These are phyloP conservation scores for Apodemus agrarius DNA, from an alignment of 2,797 vertebrate genomes.

Conservation along the genomic window DNA sequence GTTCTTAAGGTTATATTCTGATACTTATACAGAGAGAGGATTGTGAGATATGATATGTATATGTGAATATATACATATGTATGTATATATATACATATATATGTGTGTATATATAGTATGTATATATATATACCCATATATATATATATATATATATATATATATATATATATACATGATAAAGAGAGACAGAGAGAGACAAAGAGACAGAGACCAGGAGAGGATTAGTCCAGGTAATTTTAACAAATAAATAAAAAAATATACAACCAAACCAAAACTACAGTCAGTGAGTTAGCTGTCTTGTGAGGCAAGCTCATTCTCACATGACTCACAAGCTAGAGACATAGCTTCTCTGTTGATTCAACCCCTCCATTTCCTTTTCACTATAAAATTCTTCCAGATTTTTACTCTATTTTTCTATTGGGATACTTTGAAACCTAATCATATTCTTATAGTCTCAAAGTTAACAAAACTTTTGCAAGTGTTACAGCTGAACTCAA, in stretches of 20 bases:
- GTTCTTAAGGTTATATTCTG: no score
- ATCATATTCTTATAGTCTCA: neutral
- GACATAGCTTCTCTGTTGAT: neutral
- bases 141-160: no score
- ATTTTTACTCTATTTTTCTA: neutral
- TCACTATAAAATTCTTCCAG: neutral
- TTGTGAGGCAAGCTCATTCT: neutral
- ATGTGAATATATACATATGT: neutral
- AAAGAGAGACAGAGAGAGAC: neutral
- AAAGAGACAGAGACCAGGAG: neutral
- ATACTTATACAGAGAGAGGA: no score
- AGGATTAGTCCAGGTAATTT: neutral
- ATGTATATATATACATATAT: no score
- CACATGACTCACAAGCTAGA: neutral
- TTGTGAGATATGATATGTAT: no score
- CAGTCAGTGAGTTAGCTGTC: neutral
- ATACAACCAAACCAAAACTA: neutral
- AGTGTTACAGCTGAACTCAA: neutral
- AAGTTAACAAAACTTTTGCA: neutral
- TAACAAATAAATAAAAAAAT: neutral
- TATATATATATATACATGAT: no score
- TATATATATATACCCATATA: no score
- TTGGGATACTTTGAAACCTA: neutral
- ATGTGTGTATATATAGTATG: no score
- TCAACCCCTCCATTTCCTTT: neutral